Percentiles rank a stretch among this genome's conserved stretches.
phyloP scores from a whole-genome alignment of 2,113 vertebrate genomes.

The Campylomormyrus numenius region DNA sequence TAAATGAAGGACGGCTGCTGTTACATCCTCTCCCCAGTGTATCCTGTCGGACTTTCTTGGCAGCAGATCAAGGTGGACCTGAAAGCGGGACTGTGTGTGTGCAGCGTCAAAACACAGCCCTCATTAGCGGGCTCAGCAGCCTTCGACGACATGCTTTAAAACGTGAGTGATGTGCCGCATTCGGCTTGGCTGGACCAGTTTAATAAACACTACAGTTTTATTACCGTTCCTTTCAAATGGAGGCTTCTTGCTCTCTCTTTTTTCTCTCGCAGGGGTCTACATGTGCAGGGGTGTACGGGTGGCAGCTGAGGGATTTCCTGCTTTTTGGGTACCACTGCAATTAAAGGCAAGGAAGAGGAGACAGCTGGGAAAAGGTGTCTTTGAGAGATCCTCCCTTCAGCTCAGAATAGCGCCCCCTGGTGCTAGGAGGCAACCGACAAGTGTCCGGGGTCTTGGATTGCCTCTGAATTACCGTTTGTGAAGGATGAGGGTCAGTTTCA shows the following conservation, averaged over 20 bases:
- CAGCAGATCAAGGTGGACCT: conserved; percentile 71
- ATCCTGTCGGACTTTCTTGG: conserved; percentile 62
- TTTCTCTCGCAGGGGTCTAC: conserved; percentile 40
- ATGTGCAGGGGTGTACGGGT: conserved; percentile 10
- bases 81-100: conserved; percentile 63
- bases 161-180: conserved; percentile 46
- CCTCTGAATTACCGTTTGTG: not conserved
- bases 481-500: not conserved
- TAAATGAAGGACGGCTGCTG: conserved; percentile 31
- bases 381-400: conserved; percentile 37
- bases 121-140: conserved; percentile 76
- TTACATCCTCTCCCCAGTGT: conserved; percentile 38
- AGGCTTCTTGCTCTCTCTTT: conserved; percentile 55
- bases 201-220: conserved; percentile 86
- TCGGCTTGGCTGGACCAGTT: conserved; percentile 60
- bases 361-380: conserved; percentile 49
- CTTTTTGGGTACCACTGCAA: conserved; percentile 62
- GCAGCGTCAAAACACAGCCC: conserved; percentile 56
- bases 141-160: conserved; percentile 58
- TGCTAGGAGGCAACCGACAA: conserved; percentile 21
- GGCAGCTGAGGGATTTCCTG: conserved; percentile 78
- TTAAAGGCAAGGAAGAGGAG: conserved; percentile 72
- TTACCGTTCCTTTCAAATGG: conserved; percentile 55
- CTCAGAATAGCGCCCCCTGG: conserved; percentile 36
- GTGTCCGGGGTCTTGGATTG: not conserved